Evolutionary conservation across 2,888 invertebrate genomes (phyloP), one percentile per base, ranked within the genome.

Genomic region (Odiellus spinosus): DNA sequence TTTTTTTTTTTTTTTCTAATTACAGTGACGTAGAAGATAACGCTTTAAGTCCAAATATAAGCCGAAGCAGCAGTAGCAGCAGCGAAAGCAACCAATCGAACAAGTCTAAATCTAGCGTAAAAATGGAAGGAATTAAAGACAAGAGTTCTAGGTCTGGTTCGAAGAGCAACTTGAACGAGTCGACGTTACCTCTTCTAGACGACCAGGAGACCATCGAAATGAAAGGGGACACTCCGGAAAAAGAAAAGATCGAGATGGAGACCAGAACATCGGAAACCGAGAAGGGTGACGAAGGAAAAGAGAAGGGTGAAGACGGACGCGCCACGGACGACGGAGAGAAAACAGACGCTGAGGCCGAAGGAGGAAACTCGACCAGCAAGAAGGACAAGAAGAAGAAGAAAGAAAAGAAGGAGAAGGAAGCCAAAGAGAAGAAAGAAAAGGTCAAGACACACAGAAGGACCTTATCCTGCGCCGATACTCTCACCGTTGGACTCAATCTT

Each of bases 401-500:
- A 35, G 48, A 46, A 42, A 44, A 48, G 44, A 51, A 55, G 44
- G 48, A 38, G 19, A 38, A 36, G 10, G 35, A 26, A 26, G 26
- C 26, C 26, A 26, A 26, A 26, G 26, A 26, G 26, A 26, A 26
- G 8, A 38, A 38, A n/a, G 17, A 49, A 18, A 48, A 48, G 40
- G 44, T 43, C 21, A 48, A 44, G 32, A 45, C 18, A 10, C 48
- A 53, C 40, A 32, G 39, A 40, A 50, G 55, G 38, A 44, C 56
- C 8, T 53, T 57, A 14, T 49, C 53, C 34, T 55, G 54, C 50
- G 55, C 57, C n/a, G 53, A 58, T 38, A 54, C 53, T 44, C 50
- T 61, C 35, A 58, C 61, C 40, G 58, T 62, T 44, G 66, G 63
- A 15, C 54, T 67, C 47, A 63, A 67, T 50, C 51, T 67, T 41